phyloP scores from a whole-genome alignment of 1,140 invertebrate genomes.

The Bombus turneri region DNA sequence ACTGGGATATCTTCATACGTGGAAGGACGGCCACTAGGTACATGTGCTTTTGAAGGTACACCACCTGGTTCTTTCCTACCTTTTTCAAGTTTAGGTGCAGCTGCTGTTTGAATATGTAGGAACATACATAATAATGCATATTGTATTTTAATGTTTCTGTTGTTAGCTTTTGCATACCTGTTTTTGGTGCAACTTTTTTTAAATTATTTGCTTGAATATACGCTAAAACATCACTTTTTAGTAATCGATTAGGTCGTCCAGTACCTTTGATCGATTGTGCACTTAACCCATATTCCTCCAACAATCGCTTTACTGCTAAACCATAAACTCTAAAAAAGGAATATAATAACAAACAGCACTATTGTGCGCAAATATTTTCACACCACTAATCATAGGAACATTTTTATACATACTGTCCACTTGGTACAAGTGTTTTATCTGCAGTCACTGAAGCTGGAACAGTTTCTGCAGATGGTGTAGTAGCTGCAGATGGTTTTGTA shows the following conservation, averaged over 20 bases:
- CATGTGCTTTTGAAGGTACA: not conserved
- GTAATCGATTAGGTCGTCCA: slow-evolving; percentile 84
- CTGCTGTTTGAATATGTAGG: not conserved
- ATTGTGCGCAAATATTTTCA: too few relatives aligned
- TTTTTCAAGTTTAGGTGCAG: slow-evolving; percentile 28
- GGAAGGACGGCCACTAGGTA: slow-evolving; percentile 61
- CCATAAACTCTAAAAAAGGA: slow-evolving; percentile 80
- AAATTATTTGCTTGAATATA: slow-evolving; percentile 84
- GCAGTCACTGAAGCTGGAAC: not conserved
- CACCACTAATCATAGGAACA: not conserved
- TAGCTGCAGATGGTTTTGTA: slow-evolving; percentile 74
- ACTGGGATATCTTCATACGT: slow-evolving; percentile 91
- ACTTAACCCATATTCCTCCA: slow-evolving; percentile 85
- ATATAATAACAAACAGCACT: not conserved
- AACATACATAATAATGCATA: not conserved
- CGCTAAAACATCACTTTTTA: slow-evolving; percentile 87
- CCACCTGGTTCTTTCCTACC: not conserved
- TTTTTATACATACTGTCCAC: slow-evolving; percentile 73
- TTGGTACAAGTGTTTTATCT: slow-evolving; percentile 69
- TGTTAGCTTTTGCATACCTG: slow-evolving; percentile 67
- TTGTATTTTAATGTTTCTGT: not conserved
- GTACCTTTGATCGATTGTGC: slow-evolving; percentile 82
- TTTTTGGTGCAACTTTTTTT: slow-evolving; percentile 77
- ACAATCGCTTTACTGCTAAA: slow-evolving; percentile 85
- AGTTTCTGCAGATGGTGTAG: slow-evolving; percentile 45